These are phyloP conservation scores for Percina caprodes DNA, from an alignment of 2,113 vertebrate genomes.

Conservation along the genomic window DNA sequence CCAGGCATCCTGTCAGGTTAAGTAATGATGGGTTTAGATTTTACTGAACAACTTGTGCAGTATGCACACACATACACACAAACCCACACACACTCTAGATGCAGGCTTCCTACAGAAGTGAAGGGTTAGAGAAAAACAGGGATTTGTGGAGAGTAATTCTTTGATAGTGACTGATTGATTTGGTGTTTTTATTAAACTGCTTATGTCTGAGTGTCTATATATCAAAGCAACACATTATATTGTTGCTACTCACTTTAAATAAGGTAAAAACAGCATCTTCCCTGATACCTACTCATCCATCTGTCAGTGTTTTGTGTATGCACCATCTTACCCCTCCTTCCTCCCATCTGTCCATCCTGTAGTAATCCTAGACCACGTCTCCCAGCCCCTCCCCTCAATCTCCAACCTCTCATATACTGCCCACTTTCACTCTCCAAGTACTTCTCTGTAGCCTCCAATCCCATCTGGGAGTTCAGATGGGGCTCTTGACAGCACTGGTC, in stretches of 20 bases:
- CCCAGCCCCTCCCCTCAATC: constrained; percentile 9
- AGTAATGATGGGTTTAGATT: constrained; percentile 46
- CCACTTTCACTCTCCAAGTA: constrained; percentile 26
- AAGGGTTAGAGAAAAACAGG: not conserved
- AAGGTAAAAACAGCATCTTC: not conserved
- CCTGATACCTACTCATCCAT: not conserved
- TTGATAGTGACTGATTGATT: not conserved
- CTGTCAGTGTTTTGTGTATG: constrained; percentile 23
- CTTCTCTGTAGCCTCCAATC: not conserved
- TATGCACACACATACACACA: constrained; percentile 2
- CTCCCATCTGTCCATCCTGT: constrained; percentile 7
- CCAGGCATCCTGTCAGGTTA: constrained; percentile 22
- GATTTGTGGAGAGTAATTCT: not conserved
- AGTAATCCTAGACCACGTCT: not conserved
- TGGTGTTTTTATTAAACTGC: not conserved
- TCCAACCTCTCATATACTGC: not conserved
- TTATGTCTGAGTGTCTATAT: not conserved
- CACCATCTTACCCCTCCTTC: constrained; percentile 3
- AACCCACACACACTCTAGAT: not conserved
- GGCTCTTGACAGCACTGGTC: constrained; percentile 42
- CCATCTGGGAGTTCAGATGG: constrained; percentile 7
- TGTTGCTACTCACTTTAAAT: not conserved
- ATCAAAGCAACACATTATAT: not conserved
- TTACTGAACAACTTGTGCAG: constrained; percentile 17
- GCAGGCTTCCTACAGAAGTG: not conserved